Base-by-base conservation (phyloP, 1,140 invertebrate species). In the Cydia splendana region DNA sequence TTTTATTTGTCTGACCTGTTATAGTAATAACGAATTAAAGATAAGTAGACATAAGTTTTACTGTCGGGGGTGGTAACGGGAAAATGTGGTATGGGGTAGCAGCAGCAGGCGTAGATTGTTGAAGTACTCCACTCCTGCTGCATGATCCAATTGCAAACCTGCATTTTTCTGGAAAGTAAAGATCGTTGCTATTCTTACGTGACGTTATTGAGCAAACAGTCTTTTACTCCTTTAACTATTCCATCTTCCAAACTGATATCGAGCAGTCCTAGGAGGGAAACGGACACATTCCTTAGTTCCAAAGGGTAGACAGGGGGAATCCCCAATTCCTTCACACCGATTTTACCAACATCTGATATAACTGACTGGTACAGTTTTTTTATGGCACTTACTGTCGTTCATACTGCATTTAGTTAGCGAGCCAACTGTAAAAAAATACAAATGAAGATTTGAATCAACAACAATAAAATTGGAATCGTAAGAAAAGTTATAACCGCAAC, bases 241-340 rank as follows among this genome's bases (percentile, higher is more conserved):
- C 80, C 83, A 24, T 84, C 80, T 2, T 75, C 13, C 1, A 82
- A 12, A 24, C 65, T 80, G 1, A 80, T 42, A 42, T 83, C 76
- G n/a, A 45, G 15, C 9, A 80, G 1, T 24, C 78, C 18, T 3
- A 76, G 10, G 24, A 80, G 13, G 24, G 62, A 42, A 0, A 78
- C 24, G 10, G 75, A 51, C 4, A 78, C 48, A 57, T 81, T 77
- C 42, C 78, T 75, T 9, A 85, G 3, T 0, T 65, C 6, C 2
- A 83, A 51, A 1, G 84, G 82, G 53, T 85, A 81, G 0, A 83
- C 42, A 4, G 67, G 74, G n/a, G 80, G 81, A 45, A 81, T 81
- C 6, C 77, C 78, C 3, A 80, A 38, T 30, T 84, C 83, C 4
- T 76, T 71, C 2, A 83, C 65, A 3, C 83, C 83, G 1, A 38